phyloP scores from a whole-genome alignment of 2,888 invertebrate genomes.

The Trypoxylon attenuatum region DNA sequence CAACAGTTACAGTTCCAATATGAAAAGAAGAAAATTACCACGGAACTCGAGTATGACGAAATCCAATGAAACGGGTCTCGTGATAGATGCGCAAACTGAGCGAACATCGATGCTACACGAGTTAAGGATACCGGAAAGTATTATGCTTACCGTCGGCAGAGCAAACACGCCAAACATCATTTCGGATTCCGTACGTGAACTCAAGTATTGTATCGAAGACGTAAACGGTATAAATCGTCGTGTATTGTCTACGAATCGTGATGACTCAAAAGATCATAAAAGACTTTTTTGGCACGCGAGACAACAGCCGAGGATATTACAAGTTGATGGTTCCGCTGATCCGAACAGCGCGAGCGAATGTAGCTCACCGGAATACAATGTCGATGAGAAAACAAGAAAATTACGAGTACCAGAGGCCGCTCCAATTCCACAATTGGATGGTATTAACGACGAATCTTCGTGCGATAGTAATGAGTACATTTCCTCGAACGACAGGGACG shows the following conservation, averaged over 20 bases:
- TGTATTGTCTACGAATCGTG: slow-evolving; percentile 54
- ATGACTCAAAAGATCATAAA: slow-evolving; percentile 72
- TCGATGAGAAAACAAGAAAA: slow-evolving; percentile 58
- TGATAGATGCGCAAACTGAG: slow-evolving; percentile 63
- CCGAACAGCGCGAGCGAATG: slow-evolving; percentile 75
- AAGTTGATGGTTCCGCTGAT: slow-evolving; percentile 78
- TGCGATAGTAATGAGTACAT: slow-evolving; percentile 50
- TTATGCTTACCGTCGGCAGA: slow-evolving; percentile 72
- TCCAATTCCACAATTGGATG: slow-evolving; percentile 81
- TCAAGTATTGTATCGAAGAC: slow-evolving; percentile 65
- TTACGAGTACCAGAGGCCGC: slow-evolving; percentile 46
- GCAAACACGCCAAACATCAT: slow-evolving; percentile 61
- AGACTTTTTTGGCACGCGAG: slow-evolving; percentile 71
- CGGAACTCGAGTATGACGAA: slow-evolving; percentile 58
- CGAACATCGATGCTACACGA: slow-evolving; percentile 69
- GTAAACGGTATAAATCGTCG: slow-evolving; percentile 53
- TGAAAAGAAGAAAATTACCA: slow-evolving; percentile 82
- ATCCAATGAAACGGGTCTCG: slow-evolving; percentile 60
- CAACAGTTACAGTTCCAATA: slow-evolving; percentile 78
- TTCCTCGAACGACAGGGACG: slow-evolving; percentile 72
- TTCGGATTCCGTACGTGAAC: slow-evolving; percentile 64
- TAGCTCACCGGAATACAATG: slow-evolving; percentile 70
- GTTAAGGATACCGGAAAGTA: slow-evolving; percentile 74
- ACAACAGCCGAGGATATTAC: slow-evolving; percentile 75
- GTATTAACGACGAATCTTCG: slow-evolving; percentile 81